Percentiles rank a stretch among this genome's conserved stretches.
Conservation (phyloP, 2,888 invertebrate genomes). For the Parapristionchus giblindavisi region DNA sequence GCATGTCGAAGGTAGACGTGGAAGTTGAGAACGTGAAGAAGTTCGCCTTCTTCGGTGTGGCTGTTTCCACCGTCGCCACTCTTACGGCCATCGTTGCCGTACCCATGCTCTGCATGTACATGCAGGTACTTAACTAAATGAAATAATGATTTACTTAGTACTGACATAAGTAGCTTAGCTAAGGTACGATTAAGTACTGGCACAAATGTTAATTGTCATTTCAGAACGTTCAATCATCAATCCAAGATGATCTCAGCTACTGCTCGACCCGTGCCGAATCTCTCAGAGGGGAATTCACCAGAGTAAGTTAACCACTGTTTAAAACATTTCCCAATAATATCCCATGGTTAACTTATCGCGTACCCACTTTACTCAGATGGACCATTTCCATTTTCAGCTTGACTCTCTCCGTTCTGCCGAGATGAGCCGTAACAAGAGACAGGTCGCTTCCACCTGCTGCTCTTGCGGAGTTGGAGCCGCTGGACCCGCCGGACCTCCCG, state of each 20-base stretch:
- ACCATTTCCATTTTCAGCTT: too few species aligned
- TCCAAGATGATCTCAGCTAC: conserved; percentile 32
- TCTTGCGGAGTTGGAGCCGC: conserved; percentile 44
- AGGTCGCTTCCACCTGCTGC: conserved; percentile 28
- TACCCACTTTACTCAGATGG: too few species aligned
- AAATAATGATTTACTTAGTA: neutral
- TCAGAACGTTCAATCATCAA: conserved; percentile 33
- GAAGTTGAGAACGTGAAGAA: conserved; percentile 42
- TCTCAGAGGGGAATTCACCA: conserved; percentile 34
- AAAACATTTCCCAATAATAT: too few species aligned
- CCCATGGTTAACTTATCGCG: too few species aligned
- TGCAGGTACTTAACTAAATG: conserved; percentile 32
- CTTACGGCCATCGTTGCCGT: conserved; percentile 52
- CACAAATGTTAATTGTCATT: conserved; percentile 42
- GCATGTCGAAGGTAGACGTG: conserved; percentile 31
- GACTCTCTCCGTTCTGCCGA: conserved; percentile 29
- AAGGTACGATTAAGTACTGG: neutral
- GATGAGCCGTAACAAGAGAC: conserved; percentile 16
- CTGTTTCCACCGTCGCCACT: conserved; percentile 53
- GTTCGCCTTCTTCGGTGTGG: conserved; percentile 55
- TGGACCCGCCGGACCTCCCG: conserved; percentile 53
- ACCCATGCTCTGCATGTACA: conserved; percentile 62
- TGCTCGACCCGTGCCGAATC: conserved; percentile 33
- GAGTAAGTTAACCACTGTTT: neutral
- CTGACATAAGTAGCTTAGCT: neutral